Evolutionary conservation across 2,113 vertebrate genomes (phyloP).

Genomic region (Hippolais icterina): DNA sequence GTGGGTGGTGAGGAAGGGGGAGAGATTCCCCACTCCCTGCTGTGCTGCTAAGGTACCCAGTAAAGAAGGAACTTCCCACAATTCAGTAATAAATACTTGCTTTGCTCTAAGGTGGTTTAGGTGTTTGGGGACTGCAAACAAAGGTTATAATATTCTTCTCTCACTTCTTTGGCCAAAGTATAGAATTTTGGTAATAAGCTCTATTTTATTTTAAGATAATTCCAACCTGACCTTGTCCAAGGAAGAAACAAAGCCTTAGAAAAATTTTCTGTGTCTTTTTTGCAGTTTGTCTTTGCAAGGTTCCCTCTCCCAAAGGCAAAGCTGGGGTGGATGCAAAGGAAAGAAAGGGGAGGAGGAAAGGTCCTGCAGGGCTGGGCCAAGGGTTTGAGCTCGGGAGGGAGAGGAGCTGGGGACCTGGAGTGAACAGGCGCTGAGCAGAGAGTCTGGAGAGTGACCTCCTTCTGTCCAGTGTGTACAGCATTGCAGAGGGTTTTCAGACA

Average conservation of each 20-base stretch:
- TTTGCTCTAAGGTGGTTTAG: neutral
- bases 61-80: neutral
- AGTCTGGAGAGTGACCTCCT: neutral
- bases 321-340: neutral
- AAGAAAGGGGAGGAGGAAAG: neutral
- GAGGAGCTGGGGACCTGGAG: neutral
- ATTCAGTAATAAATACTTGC: neutral
- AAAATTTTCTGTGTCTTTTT: neutral
- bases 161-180: neutral
- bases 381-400: neutral
- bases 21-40: neutral
- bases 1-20: neutral
- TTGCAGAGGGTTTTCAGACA: neutral
- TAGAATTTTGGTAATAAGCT: neutral
- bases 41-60: neutral
- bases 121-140: neutral
- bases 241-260: neutral
- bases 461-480: rapidly evolving
- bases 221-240: neutral
- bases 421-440: neutral
- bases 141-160: neutral
- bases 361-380: neutral
- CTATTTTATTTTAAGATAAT: neutral
- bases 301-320: neutral
- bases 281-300: neutral